Conservation (phyloP, 30 jellyfish, hydroid and myxozoan genomes). For the Clytia hemisphaerica region DNA sequence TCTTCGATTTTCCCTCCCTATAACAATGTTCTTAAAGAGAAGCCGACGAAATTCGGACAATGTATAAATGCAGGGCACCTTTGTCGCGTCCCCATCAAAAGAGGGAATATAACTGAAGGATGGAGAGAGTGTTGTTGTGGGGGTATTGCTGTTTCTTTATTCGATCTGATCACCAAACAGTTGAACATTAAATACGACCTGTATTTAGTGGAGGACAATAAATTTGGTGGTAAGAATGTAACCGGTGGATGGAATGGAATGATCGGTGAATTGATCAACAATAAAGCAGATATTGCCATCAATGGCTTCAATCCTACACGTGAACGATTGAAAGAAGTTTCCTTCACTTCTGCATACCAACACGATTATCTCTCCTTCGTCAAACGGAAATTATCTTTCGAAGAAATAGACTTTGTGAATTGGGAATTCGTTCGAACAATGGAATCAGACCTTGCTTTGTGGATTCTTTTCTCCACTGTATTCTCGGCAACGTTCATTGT, state of each 20-base stretch:
- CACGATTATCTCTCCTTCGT: not conserved
- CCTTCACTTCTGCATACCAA: constrained; percentile 29
- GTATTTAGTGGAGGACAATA: constrained; percentile 48
- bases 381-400: too few relatives aligned
- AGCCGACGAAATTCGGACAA: too few relatives aligned
- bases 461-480: too few relatives aligned
- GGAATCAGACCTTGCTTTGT: not conserved
- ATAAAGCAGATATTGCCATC: constrained; percentile 48
- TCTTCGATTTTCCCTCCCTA: too few relatives aligned
- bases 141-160: constrained; percentile 39
- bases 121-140: constrained; percentile 48
- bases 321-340: constrained; percentile 32
- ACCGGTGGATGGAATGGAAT: constrained; percentile 59
- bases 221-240: constrained; percentile 26
- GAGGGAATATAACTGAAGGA: not conserved
- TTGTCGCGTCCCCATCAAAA: too few relatives aligned
- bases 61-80: too few relatives aligned
- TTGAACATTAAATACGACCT: constrained; percentile 17
- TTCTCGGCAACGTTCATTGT: constrained; percentile 12
- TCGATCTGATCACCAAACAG: constrained; percentile 22
- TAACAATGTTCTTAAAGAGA: too few relatives aligned
- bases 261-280: constrained; percentile 42
- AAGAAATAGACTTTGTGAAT: constrained; percentile 5
- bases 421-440: constrained; percentile 24
- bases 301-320: constrained; percentile 35